Conservation (phyloP, 1,140 invertebrate genomes). For the Goniozus legneri region DNA sequence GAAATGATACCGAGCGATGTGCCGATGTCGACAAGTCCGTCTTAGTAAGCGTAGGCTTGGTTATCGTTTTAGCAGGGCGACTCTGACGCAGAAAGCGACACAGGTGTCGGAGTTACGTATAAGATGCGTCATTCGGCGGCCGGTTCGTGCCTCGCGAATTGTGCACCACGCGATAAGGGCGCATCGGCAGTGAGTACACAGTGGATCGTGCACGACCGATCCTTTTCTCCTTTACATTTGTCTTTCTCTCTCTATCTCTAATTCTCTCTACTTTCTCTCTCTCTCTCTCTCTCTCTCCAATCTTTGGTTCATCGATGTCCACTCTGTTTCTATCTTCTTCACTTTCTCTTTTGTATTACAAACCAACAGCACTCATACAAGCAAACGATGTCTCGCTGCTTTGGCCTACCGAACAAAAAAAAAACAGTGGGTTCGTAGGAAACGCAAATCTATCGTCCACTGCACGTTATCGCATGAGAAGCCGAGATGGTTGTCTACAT, state of each 20-base stretch:
- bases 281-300: too few species aligned
- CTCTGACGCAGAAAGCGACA: slow-evolving; percentile 51
- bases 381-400: too few species aligned
- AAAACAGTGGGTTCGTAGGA: too few species aligned
- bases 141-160: slow-evolving; percentile 52
- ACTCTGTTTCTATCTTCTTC: too few species aligned
- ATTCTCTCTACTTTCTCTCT: neutral
- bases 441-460: too few species aligned
- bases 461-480: too few species aligned
- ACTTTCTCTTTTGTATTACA: too few species aligned
- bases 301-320: slow-evolving; percentile 2
- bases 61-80: slow-evolving; percentile 50
- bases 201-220: slow-evolving; percentile 9
- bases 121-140: slow-evolving; percentile 52
- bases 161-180: slow-evolving; percentile 48
- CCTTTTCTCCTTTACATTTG: slow-evolving; percentile 3
- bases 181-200: slow-evolving; percentile 51
- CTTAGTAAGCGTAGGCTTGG: slow-evolving; percentile 1
- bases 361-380: too few species aligned
- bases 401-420: too few species aligned
- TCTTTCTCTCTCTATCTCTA: slow-evolving; percentile 6
- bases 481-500: too few species aligned
- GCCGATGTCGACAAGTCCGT: slow-evolving; percentile 1
- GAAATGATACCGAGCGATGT: slow-evolving; percentile 4
- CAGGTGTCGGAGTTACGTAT: slow-evolving; percentile 50